These are phyloP conservation scores for Chorisops tibialis DNA, from an alignment of 2,888 invertebrate species.

Conservation along the genomic window DNA sequence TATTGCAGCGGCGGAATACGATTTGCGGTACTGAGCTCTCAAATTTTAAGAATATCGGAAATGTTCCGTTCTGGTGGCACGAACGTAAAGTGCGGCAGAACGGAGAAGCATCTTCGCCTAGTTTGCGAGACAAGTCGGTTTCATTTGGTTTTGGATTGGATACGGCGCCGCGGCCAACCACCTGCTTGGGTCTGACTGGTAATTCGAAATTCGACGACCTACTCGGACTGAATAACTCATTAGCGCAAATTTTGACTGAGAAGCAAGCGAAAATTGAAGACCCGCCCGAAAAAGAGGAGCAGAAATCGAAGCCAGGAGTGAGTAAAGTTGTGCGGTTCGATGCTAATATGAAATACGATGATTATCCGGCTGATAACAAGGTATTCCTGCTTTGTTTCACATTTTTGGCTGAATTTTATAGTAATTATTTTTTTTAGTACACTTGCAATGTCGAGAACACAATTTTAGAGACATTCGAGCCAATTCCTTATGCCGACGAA, in stretches of 20 bases:
- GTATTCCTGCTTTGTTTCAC: no score
- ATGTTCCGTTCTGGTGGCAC: conserved; percentile 72
- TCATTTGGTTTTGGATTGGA: conserved; percentile 75
- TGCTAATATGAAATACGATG: conserved; percentile 48
- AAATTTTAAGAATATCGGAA: conserved; percentile 43
- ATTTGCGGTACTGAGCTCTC: conserved; percentile 78
- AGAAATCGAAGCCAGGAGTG: conserved; percentile 48
- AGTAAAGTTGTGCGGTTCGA: conserved; percentile 52
- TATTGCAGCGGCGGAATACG: conserved; percentile 75
- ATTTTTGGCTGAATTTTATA: not conserved
- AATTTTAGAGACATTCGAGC: conserved; percentile 51
- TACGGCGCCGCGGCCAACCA: conserved; percentile 65
- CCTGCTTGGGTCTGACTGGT: conserved; percentile 58
- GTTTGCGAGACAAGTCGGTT: conserved; percentile 71
- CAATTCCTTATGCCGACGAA: conserved; percentile 51
- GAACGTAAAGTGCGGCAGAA: conserved; percentile 61
- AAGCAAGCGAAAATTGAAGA: conserved; percentile 15
- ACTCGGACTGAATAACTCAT: conserved; percentile 33
- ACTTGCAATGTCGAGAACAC: conserved; percentile 49
- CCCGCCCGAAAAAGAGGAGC: conserved; percentile 32
- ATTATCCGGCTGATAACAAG: conserved; percentile 48
- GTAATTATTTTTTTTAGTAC: conserved; percentile 27
- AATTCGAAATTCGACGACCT: conserved; percentile 37
- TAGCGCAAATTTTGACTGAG: conserved; percentile 30
- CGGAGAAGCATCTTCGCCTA: conserved; percentile 55